Evolutionary conservation across 2,888 invertebrate genomes (phyloP).

Genomic region (Heliconius aoede): DNA sequence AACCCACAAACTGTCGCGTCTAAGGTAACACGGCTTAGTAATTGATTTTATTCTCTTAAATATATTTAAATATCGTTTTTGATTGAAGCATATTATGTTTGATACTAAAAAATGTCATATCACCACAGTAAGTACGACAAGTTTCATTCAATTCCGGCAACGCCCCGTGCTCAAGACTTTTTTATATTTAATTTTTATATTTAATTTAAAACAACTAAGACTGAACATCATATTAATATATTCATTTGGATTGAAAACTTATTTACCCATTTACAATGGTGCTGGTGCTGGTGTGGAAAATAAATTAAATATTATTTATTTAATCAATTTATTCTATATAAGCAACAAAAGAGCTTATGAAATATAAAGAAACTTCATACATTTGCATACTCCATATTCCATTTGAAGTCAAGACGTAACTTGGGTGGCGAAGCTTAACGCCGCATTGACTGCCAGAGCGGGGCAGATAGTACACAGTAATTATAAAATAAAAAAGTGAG

Average conservation of each 20-base stretch:
- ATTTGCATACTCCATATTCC: background rate
- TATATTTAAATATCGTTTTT: background rate
- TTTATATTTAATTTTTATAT: background rate
- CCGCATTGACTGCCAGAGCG: too few relatives aligned
- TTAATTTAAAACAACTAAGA: background rate
- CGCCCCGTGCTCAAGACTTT: background rate
- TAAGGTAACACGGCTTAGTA: background rate
- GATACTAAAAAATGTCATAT: background rate
- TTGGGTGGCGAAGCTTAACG: background rate
- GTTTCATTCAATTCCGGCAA: constrained; percentile 14
- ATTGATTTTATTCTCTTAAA: background rate
- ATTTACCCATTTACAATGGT: too few relatives aligned
- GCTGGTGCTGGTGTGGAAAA: too few relatives aligned
- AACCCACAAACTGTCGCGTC: too few relatives aligned
- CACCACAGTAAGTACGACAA: background rate
- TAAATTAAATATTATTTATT: too few relatives aligned
- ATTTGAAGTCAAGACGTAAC: background rate
- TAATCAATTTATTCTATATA: too few relatives aligned
- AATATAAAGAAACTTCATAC: too few relatives aligned
- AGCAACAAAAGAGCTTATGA: too few relatives aligned
- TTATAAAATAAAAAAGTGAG: background rate
- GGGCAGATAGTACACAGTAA: background rate
- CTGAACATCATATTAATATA: background rate
- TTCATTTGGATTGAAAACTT: background rate
- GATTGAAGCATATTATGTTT: background rate